A percentile compares a stretch with the other conserved stretches of the same genome.
Evolutionary conservation across 2,888 invertebrate genomes (phyloP).

Genomic region (Muscina levida): DNA sequence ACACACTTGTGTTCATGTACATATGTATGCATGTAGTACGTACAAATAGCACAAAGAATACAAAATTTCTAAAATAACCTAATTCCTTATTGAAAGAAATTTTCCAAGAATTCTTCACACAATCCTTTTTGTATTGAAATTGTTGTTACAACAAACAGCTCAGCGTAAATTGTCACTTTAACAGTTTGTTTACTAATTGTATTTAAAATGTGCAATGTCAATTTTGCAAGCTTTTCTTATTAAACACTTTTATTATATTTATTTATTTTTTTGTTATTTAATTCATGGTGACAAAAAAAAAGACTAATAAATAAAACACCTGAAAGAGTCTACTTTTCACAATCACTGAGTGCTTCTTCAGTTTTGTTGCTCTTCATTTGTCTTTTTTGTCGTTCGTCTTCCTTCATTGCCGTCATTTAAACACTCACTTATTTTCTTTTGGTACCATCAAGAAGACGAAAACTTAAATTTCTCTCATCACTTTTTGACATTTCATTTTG

Average conservation of each 20-base stretch:
- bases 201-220: too few species aligned
- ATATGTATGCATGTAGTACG: too few species aligned
- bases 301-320: slow-evolving; percentile 27
- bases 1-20: too few species aligned
- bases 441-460: not conserved
- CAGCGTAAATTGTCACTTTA: too few species aligned
- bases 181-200: too few species aligned
- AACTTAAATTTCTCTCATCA: slow-evolving; percentile 27
- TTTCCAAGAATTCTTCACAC: too few species aligned
- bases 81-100: too few species aligned
- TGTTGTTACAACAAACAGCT: too few species aligned
- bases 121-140: too few species aligned
- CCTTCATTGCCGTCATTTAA: too few species aligned
- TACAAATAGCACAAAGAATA: too few species aligned
- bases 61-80: too few species aligned
- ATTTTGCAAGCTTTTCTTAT: not conserved
- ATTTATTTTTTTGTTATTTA: slow-evolving; percentile 19
- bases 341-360: slow-evolving; percentile 7
- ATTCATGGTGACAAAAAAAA: slow-evolving; percentile 19
- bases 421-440: slow-evolving; percentile 18
- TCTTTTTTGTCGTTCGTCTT: not conserved
- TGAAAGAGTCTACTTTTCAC: slow-evolving; percentile 4
- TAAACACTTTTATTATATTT: not conserved
- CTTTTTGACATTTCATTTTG: slow-evolving; percentile 62
- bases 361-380: slow-evolving; percentile 3